Evolutionary conservation across 2,797 vertebrate species (phyloP).

Genomic region (Gobionotothen gibberifrons): DNA sequence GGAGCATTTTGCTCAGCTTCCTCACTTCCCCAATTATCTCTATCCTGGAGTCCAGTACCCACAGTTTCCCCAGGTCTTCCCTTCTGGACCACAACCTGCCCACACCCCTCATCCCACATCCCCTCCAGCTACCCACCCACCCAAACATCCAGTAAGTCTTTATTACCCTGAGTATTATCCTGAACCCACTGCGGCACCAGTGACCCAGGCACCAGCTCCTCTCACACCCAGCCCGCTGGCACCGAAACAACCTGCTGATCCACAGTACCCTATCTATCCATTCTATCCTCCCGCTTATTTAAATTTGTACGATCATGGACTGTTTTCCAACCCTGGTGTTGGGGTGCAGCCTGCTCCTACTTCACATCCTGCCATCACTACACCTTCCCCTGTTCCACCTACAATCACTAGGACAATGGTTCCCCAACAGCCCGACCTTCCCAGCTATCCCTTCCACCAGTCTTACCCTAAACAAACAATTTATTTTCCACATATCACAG

Average conservation of each 20-base stretch:
- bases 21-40: constrained; percentile 27
- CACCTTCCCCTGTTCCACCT: neutral
- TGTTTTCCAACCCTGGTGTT: constrained; percentile 1
- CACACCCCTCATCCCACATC: neutral
- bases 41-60: constrained; percentile 31
- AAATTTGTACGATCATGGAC: constrained; percentile 22
- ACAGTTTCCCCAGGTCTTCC: constrained; percentile 11
- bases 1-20: constrained; percentile 26
- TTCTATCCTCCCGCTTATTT: constrained; percentile 17
- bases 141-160: constrained; percentile 9
- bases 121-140: constrained; percentile 11
- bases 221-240: neutral
- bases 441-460: constrained; percentile 3
- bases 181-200: constrained; percentile 15
- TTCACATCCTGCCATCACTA: neutral
- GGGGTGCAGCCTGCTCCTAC: neutral
- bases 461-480: constrained; percentile 21
- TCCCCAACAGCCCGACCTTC: constrained; percentile 5
- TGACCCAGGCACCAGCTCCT: constrained; percentile 27
- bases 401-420: neutral
- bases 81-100: constrained; percentile 5
- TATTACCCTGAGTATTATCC: constrained; percentile 34
- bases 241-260: constrained; percentile 20
- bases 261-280: neutral
- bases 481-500: neutral